A percentile compares a stretch with the other conserved stretches of the same genome.
Evolutionary conservation across 2,888 invertebrate species (phyloP).

Genomic region (Furcula furcula): DNA sequence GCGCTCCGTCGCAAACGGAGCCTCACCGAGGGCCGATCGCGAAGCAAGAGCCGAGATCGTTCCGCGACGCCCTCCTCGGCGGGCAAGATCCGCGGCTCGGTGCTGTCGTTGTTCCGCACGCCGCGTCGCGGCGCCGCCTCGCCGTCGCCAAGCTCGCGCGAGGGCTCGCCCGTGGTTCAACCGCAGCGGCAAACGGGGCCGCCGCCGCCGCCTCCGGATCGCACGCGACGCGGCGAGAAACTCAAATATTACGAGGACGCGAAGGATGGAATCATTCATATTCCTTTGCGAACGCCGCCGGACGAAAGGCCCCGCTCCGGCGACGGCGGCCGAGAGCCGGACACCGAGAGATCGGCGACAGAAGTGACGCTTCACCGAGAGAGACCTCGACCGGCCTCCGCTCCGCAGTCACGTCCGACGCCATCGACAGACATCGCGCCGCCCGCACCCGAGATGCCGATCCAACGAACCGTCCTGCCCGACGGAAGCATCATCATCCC

Average conservation of each 20-base stretch:
- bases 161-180: constrained; percentile 54
- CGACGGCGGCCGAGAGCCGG: constrained; percentile 23
- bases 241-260: constrained; percentile 84
- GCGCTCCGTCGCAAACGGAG: constrained; percentile 66
- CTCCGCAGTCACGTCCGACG: constrained; percentile 31
- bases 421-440: constrained; percentile 51
- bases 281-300: constrained; percentile 88
- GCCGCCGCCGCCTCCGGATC: constrained; percentile 26
- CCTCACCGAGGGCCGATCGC: constrained; percentile 74
- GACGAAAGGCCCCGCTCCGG: constrained; percentile 77
- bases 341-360: constrained; percentile 11
- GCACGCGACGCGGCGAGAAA: constrained; percentile 44
- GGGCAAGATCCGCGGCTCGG: constrained; percentile 83
- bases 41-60: constrained; percentile 85
- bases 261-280: constrained; percentile 85
- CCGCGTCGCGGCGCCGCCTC: constrained; percentile 61
- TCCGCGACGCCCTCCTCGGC: constrained; percentile 80
- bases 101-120: constrained; percentile 85
- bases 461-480: constrained; percentile 65
- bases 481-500: constrained; percentile 83
- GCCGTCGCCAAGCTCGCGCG: constrained; percentile 60
- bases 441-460: constrained; percentile 52
- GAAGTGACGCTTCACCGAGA: constrained; percentile 27
- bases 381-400: constrained; percentile 37
- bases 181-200: constrained; percentile 42